phyloP scores from a whole-genome alignment of 2,888 invertebrate species.

The Rotaria magnacalcarata region DNA sequence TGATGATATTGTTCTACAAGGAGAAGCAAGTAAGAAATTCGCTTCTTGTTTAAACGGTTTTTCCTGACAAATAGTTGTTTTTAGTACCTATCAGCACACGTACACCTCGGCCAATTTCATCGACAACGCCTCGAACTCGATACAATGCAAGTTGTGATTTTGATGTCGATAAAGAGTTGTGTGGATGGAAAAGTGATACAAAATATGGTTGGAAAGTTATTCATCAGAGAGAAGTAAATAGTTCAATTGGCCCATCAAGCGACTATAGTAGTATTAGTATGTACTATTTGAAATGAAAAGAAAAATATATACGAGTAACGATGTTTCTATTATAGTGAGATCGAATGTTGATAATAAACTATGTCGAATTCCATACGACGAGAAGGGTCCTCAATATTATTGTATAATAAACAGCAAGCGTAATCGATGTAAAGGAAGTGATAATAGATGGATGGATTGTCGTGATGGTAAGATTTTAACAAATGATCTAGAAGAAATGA shows the following conservation, averaged over 20 bases:
- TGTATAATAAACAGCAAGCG: not conserved
- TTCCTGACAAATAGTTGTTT: not conserved
- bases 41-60: no score
- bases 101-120: not conserved
- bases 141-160: constrained; percentile 4
- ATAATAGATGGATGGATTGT: not conserved
- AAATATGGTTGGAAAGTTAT: not conserved
- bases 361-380: not conserved
- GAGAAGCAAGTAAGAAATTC: not conserved
- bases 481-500: no score
- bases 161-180: not conserved
- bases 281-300: not conserved
- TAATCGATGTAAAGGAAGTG: not conserved
- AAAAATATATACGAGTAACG: not conserved
- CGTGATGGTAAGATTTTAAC: no score
- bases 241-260: not conserved
- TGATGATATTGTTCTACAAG: not conserved
- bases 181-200: not conserved
- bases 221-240: not conserved
- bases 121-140: not conserved
- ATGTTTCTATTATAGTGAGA: not conserved
- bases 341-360: not conserved
- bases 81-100: not conserved
- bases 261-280: constrained; percentile 2
- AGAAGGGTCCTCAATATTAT: not conserved